Conservation (phyloP, 1,140 invertebrate species). For the Apis florea region DNA sequence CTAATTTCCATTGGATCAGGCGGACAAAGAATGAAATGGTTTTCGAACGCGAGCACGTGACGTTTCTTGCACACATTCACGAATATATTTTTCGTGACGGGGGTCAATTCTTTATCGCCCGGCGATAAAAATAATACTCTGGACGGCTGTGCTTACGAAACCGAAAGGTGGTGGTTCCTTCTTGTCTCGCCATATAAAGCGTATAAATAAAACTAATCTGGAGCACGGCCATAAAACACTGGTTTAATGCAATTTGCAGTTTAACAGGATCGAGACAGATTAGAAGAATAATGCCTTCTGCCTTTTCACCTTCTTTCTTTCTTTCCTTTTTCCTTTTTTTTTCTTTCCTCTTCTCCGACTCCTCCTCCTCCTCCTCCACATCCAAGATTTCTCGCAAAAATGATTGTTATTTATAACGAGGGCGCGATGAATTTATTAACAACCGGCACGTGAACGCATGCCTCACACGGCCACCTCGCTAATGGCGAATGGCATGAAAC, state of each 20-base stretch:
- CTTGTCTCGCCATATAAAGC: slow-evolving; percentile 7
- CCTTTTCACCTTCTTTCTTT: background rate
- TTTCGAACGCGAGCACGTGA: slow-evolving; percentile 7
- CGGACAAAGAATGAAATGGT: background rate
- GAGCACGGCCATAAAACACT: slow-evolving; percentile 39
- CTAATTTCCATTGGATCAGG: slow-evolving; percentile 22
- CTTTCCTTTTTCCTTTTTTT: background rate
- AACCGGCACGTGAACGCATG: slow-evolving; percentile 48
- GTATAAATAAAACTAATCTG: slow-evolving; percentile 53
- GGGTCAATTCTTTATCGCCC: slow-evolving; percentile 39
- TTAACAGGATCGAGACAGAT: slow-evolving; percentile 37
- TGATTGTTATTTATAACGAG: slow-evolving; percentile 48
- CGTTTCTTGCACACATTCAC: background rate
- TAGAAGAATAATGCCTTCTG: slow-evolving; percentile 50
- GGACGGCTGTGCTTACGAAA: background rate
- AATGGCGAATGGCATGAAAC: slow-evolving; percentile 62
- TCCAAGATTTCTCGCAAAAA: slow-evolving; percentile 15
- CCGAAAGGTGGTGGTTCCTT: slow-evolving; percentile 31
- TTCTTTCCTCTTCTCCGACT: background rate
- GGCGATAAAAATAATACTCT: slow-evolving; percentile 46
- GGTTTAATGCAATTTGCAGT: slow-evolving; percentile 52
- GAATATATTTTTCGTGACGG: slow-evolving; percentile 34
- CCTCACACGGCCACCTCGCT: slow-evolving; percentile 28
- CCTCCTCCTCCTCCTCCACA: background rate
- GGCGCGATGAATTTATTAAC: slow-evolving; percentile 58